Conservation (phyloP, 2,113 vertebrate genomes). For the Callospermophilus lateralis region DNA sequence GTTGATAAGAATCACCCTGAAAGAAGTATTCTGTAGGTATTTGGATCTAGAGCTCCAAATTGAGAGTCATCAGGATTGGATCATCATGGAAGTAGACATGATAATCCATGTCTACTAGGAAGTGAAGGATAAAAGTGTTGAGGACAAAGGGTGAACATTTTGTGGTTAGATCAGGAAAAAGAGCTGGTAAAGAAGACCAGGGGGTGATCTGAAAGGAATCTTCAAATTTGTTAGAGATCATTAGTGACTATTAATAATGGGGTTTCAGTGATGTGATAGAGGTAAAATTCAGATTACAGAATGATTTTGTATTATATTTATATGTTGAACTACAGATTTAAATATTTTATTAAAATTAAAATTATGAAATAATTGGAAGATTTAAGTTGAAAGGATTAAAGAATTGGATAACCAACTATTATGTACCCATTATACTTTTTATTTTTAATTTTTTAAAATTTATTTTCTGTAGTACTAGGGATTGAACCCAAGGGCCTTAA, state of each 20-base stretch:
- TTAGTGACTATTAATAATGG: not conserved
- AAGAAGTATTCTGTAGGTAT: not conserved
- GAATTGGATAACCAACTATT: not conserved
- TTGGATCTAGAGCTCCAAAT: conserved; percentile 19
- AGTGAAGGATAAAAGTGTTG: conserved; percentile 9
- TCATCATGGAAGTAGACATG: not conserved
- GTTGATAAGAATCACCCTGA: not conserved
- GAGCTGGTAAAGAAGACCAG: not conserved
- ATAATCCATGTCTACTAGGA: not conserved
- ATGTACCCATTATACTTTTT: not conserved
- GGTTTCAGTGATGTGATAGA: not conserved
- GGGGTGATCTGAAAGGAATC: not conserved
- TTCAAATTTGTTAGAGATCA: not conserved
- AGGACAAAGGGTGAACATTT: not conserved
- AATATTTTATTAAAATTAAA: conserved; percentile 26
- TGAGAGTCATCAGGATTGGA: not conserved
- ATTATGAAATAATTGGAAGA: conserved; percentile 36
- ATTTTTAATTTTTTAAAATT: not conserved
- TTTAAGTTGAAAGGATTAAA: not conserved
- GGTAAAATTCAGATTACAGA: not conserved
- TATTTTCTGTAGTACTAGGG: not conserved
- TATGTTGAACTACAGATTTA: conserved; percentile 34
- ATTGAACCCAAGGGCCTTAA: not conserved
- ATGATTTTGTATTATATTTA: conserved; percentile 21
- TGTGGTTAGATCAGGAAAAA: not conserved